phyloP scores from a whole-genome alignment of 2,113 vertebrate genomes.

The Rhinolophus sinicus region DNA sequence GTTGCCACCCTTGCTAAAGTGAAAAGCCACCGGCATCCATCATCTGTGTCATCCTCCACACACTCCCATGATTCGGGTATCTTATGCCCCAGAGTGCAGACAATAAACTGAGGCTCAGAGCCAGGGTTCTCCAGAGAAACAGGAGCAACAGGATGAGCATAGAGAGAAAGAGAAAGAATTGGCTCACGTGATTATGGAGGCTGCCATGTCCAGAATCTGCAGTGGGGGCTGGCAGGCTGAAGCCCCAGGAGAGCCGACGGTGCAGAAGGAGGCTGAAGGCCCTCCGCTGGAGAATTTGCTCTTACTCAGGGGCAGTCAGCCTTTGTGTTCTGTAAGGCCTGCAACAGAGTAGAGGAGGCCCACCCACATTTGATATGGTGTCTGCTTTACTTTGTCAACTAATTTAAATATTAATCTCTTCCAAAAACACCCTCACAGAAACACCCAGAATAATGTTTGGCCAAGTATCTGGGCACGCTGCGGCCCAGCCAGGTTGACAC shows the following conservation, averaged over 20 bases:
- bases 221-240: too few relatives aligned
- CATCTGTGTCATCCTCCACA: not conserved
- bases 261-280: not conserved
- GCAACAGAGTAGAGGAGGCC: not conserved
- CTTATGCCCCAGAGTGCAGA: not conserved
- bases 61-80: accelerated
- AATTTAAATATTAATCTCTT: not conserved
- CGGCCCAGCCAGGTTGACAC: not conserved
- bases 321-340: not conserved
- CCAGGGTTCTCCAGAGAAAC: not conserved
- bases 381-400: not conserved
- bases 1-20: not conserved
- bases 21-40: not conserved
- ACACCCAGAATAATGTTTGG: not conserved
- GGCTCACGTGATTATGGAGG: not conserved
- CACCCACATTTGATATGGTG: not conserved
- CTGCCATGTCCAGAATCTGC: not conserved
- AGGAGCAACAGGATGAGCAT: not conserved
- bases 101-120: not conserved
- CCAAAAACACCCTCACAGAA: not conserved
- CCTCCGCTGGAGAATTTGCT: too few relatives aligned
- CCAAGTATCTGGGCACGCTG: not conserved
- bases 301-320: not conserved
- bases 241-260: not conserved
- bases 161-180: not conserved